phyloP scores from a whole-genome alignment of 2,888 invertebrate species.

The Pyrrhosoma nymphula region DNA sequence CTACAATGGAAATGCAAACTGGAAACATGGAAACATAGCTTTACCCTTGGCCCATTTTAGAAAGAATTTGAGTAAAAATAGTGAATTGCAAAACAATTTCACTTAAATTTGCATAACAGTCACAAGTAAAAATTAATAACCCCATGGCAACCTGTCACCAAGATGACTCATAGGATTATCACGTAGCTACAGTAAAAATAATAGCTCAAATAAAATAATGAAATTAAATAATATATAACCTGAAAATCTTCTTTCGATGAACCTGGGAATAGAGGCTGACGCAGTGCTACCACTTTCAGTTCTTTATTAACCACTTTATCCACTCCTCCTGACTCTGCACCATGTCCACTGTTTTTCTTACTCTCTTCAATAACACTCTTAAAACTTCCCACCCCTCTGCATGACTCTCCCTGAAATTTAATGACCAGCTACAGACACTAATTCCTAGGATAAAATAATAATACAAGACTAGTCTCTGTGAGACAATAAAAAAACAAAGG shows the following conservation, averaged over 20 bases:
- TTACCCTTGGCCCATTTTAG: too few species aligned
- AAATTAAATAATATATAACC: neutral
- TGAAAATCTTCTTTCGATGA: constrained; percentile 68
- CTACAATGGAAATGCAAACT: too few species aligned
- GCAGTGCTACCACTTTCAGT: constrained; percentile 51
- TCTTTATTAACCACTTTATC: neutral
- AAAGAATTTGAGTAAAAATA: too few species aligned
- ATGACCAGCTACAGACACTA: neutral
- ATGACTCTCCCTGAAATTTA: neutral
- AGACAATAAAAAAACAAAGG: neutral
- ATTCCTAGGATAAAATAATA: neutral
- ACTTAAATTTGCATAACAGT: too few species aligned
- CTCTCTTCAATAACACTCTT: neutral
- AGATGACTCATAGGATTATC: too few species aligned
- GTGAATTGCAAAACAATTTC: too few species aligned
- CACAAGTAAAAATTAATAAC: too few species aligned
- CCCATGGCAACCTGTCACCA: too few species aligned
- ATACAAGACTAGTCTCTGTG: neutral
- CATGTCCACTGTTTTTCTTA: neutral
- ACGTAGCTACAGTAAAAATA: too few species aligned
- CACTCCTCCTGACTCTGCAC: neutral
- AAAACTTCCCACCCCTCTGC: neutral
- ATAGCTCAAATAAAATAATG: neutral
- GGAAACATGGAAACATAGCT: too few species aligned
- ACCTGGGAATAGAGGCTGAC: constrained; percentile 70